These are phyloP conservation scores for Brachionus plicatilis DNA, from an alignment of 1,140 invertebrate species.

Conservation along the genomic window DNA sequence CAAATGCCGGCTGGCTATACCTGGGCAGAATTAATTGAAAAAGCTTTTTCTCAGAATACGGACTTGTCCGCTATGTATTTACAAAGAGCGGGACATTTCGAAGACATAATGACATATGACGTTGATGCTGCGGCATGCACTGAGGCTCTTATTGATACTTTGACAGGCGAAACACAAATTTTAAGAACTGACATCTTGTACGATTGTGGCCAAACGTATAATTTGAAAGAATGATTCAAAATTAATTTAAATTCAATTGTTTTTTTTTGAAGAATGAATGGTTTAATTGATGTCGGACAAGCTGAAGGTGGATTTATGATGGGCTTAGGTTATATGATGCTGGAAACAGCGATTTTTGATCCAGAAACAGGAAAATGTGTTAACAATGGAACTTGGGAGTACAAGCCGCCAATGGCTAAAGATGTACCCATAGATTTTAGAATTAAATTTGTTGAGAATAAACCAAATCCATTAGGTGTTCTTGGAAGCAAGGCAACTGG, in stretches of 20 bases:
- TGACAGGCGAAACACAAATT: conserved; percentile 54
- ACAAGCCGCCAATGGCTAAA: conserved; percentile 72
- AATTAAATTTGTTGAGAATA: conserved; percentile 66
- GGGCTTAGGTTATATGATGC: conserved; percentile 75
- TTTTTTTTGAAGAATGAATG: background rate
- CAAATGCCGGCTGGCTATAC: background rate
- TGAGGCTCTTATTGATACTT: conserved; percentile 59
- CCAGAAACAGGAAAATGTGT: conserved; percentile 64
- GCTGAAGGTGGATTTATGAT: conserved; percentile 79
- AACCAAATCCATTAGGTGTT: conserved; percentile 59
- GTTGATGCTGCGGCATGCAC: conserved; percentile 49
- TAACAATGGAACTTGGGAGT: conserved; percentile 73
- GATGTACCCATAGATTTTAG: conserved; percentile 79
- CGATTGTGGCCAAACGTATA: conserved; percentile 37
- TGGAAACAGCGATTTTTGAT: conserved; percentile 68
- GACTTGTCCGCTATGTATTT: conserved; percentile 1
- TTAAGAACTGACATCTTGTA: conserved; percentile 33
- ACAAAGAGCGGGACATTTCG: background rate
- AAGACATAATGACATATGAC: conserved; percentile 6
- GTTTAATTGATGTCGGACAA: conserved; percentile 61
- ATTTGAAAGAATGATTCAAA: background rate
- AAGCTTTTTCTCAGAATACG: background rate
- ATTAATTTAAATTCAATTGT: background rate
- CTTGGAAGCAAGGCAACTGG: conserved; percentile 16
- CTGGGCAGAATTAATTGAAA: conserved; percentile 24